Conservation (phyloP, 2,113 vertebrate genomes). For the Asarcornis scutulata region DNA sequence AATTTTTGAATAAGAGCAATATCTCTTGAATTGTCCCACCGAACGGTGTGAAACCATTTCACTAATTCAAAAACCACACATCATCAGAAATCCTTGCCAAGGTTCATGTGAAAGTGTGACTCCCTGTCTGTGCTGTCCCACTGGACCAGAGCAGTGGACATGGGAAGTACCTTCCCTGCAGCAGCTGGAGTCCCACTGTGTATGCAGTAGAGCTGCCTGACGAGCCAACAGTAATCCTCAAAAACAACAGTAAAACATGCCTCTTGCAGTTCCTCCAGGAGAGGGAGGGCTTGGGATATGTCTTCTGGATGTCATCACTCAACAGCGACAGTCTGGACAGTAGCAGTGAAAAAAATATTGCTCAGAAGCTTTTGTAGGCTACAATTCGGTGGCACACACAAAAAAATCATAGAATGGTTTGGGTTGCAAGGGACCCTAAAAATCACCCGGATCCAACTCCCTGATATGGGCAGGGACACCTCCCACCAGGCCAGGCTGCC, state of each 20-base stretch:
- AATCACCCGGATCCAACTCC: not conserved
- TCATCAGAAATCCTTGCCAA: not conserved
- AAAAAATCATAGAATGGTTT: not conserved
- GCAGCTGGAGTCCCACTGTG: fast-evolving
- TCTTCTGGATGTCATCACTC: not conserved
- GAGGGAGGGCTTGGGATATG: not conserved
- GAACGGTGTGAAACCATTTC: not conserved
- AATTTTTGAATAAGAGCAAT: not conserved
- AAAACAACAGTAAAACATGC: not conserved
- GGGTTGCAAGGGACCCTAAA: not conserved
- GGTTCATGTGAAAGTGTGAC: not conserved
- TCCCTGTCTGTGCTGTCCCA: not conserved
- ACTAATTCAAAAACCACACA: not conserved
- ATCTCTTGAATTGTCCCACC: not conserved
- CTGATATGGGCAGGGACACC: not conserved
- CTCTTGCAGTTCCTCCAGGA: not conserved
- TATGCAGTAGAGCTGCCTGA: not conserved
- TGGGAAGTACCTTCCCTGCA: fast-evolving
- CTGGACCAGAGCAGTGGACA: not conserved
- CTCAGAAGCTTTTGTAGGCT: not conserved
- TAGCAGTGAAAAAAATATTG: not conserved
- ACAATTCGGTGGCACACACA: not conserved
- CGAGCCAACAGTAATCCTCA: not conserved
- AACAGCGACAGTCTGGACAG: not conserved
- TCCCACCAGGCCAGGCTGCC: not conserved